Percentiles rank a stretch among this genome's conserved stretches.
Evolutionary conservation across 2,113 vertebrate genomes (phyloP).

Genomic region (Grammomys surdaster): DNA sequence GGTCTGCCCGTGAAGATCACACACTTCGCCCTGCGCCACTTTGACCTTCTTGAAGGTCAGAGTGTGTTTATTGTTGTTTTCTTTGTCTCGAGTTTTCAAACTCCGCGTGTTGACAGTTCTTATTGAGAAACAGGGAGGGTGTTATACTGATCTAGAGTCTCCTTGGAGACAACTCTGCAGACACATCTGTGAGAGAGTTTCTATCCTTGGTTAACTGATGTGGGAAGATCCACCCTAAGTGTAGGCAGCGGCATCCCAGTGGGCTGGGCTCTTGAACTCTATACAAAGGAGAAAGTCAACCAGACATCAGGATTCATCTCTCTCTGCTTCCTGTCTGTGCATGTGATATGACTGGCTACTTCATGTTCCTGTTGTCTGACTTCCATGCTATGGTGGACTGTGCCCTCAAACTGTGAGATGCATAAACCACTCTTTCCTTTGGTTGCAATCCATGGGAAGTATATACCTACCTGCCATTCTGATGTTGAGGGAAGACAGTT

Average conservation of each 20-base stretch:
- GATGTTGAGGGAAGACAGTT: not conserved
- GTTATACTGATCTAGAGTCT: not conserved
- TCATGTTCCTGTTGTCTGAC: not conserved
- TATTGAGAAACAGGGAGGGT: not conserved
- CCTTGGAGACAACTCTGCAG: not conserved
- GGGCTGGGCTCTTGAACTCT: not conserved
- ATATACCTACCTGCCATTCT: too few relatives aligned
- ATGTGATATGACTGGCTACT: not conserved
- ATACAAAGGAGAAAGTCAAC: not conserved
- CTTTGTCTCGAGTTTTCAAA: conserved; percentile 7
- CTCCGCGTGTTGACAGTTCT: not conserved
- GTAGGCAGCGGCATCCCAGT: too few relatives aligned
- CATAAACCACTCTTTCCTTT: not conserved
- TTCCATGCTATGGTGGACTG: not conserved
- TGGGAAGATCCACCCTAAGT: not conserved
- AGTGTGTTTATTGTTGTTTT: not conserved
- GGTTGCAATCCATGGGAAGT: not conserved
- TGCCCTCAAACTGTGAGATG: not conserved
- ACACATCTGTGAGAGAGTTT: not conserved
- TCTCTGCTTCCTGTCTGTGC: not conserved
- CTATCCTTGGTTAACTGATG: not conserved
- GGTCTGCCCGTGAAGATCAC: not conserved
- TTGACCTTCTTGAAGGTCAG: not conserved
- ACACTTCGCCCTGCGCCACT: not conserved
- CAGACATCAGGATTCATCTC: not conserved